Base-by-base conservation (phyloP, 2,113 vertebrate species). In the Rhegmatorhina hoffmannsi region DNA sequence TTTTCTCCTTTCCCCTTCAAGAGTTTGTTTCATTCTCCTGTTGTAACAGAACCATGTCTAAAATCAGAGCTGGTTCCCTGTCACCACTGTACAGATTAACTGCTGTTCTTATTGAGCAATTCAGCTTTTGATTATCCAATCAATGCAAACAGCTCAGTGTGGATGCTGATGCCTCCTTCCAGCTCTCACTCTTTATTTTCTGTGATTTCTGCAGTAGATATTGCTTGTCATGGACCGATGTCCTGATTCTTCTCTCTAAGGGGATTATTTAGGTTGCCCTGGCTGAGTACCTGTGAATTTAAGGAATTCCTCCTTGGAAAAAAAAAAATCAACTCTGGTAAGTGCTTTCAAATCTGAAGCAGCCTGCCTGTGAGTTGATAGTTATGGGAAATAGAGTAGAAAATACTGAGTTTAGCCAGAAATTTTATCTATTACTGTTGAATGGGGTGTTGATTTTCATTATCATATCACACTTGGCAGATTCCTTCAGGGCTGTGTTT, bases 301-400 rank as follows among this genome's bases (percentile, higher is more conserved):
- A 97, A 98, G 96, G 97, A 97, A 97, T 98, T 98, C 96, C 96
- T 98, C 97, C 97, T 97, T 95, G 93, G 97, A 2, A 58, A 76
- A 76, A 70, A 76, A 62, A 98, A 98, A 98, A 97, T 38, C 38
- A 38, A 38, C 38, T 98, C 96, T 98, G 97, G 96, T 97, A 98
- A 98, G 97, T 98, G 98, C 96, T 98, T 98, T 96, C 93, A 97
- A 97, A 98, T 97, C 96, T 95, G 97, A 97, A 95, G 44, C 40
- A 89, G 23, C 15, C 17, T 40, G 28, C 21, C 19, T 10, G 14
- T 16, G 11, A 87, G 6, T 46, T 88, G 31, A 25, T 62, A 62
- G 18, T 59, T 84, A n/a, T 5, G 12, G n/a, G 10, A 82, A 91
- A 70, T 66, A 53, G 0, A 33, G 19, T 36, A 72, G 43, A 81